Evolutionary conservation across 2,797 vertebrate genomes (phyloP).

Genomic region (Brachymystax lenok): DNA sequence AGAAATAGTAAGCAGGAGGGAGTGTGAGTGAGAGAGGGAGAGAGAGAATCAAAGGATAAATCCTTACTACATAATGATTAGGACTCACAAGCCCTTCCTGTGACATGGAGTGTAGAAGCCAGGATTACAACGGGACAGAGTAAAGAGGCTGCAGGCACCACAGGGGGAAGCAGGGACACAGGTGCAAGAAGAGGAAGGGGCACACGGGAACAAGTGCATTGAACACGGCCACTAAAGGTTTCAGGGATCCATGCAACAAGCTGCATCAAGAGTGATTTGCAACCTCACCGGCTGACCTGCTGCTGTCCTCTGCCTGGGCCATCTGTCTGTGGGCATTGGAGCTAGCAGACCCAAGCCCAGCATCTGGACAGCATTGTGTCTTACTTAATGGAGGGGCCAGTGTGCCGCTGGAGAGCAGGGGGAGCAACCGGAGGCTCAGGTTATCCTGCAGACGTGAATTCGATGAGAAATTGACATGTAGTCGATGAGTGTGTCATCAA

Average conservation of each 20-base stretch:
- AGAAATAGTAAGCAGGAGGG: constrained; percentile 30
- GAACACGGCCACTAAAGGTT: constrained; percentile 24
- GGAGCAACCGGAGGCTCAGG: constrained; percentile 30
- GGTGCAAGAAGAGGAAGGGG: not conserved
- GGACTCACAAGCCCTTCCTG: constrained; percentile 78
- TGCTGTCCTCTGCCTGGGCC: constrained; percentile 31
- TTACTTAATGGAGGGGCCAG: constrained; percentile 56
- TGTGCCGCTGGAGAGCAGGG: constrained; percentile 4
- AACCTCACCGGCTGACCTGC: constrained; percentile 14
- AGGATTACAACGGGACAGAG: constrained; percentile 73
- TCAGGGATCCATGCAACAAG: constrained; percentile 24
- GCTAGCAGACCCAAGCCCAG: constrained; percentile 17
- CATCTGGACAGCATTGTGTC: constrained; percentile 47
- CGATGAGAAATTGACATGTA: not conserved
- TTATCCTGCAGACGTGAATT: constrained; percentile 45
- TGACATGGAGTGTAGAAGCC: constrained; percentile 72
- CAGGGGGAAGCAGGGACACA: not conserved
- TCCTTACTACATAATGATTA: constrained; percentile 82
- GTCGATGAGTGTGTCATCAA: constrained; percentile 26
- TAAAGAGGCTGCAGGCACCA: constrained; percentile 32
- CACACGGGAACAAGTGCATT: constrained; percentile 42
- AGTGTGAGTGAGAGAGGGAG: constrained; percentile 26
- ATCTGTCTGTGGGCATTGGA: constrained; percentile 51
- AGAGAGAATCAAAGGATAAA: constrained; percentile 68
- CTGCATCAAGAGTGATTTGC: constrained; percentile 6